Base-by-base conservation (phyloP, 2,797 vertebrate species). In the Manis javanica region DNA sequence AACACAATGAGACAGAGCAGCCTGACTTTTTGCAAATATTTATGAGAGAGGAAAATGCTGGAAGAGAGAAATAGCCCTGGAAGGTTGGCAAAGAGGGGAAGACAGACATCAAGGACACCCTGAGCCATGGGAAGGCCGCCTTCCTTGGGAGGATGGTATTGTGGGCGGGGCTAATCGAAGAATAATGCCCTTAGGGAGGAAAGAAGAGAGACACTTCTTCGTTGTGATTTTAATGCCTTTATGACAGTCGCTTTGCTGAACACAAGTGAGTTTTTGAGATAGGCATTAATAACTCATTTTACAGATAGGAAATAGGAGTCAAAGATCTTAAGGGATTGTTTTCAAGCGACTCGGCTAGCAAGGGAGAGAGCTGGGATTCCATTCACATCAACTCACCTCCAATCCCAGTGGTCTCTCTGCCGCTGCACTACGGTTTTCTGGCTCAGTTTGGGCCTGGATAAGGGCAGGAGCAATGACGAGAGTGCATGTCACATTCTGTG, bases 1-100 rank as follows among this genome's bases (percentile, higher is more conserved):
- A 97, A 91, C 83, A 96, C 95, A 96, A 87, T 75, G 86, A 79
- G 61, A 93, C 46, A 83, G 93, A 92, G 79, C 68, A 91, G 95
- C 34, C 79, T 55, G 87, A 69, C 61, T 87, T 86, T 85, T 91
- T 55, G 63, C 95, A 98, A 96, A 96, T 94, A 93, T 93, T 94
- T 92, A 78, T 97, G 87, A 92, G 86, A 59, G 81, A 95, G 18
- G 42, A 75, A 91, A 90, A 91, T 37, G 31, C 77, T 74, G 75
- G 72, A 51, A 72, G 64, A 94, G 83, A 75, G 37, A 59, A 82
- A 83, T 29, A 96, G 55, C 53, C 69, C 63, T 53, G 59, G 31
- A 66, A 78, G 61, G 11, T 69, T 87, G 88, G 31, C 34, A 78
- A 24, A 64, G 64, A 90, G 94, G 75, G 88, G 82, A 74, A 96